Percentiles rank a stretch among this genome's conserved stretches.
Conservation (phyloP, 2,113 vertebrate genomes). For the Bothrops jararaca region DNA sequence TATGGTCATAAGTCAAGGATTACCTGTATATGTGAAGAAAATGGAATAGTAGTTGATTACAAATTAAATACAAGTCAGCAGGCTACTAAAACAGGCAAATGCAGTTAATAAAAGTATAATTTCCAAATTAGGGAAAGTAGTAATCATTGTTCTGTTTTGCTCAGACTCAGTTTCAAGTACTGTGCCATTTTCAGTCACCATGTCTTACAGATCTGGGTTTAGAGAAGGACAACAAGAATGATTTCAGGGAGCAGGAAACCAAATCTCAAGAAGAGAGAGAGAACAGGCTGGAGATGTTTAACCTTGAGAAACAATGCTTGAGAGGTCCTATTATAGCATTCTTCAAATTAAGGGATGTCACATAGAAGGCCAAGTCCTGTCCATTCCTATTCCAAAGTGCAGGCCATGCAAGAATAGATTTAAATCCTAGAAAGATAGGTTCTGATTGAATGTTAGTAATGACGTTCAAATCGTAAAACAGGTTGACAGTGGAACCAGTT, state of each 20-base stretch:
- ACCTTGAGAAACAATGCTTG: background rate
- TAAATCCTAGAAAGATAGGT: background rate
- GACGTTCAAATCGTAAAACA: background rate
- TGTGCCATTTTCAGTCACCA: background rate
- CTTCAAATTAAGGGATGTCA: background rate
- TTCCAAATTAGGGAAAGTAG: background rate
- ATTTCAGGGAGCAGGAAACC: background rate
- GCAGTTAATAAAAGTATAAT: background rate
- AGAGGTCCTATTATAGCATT: background rate
- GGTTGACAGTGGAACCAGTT: background rate
- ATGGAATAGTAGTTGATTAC: background rate
- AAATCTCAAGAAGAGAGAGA: background rate
- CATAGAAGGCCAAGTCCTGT: background rate
- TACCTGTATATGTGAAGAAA: background rate
- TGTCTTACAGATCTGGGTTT: background rate
- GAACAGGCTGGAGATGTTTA: background rate
- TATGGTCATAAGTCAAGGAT: background rate
- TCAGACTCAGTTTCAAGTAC: background rate
- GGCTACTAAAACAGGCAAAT: background rate
- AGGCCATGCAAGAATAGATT: background rate
- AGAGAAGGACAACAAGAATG: background rate
- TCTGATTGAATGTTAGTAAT: background rate
- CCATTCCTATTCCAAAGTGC: background rate
- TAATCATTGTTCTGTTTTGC: background rate
- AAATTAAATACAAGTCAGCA: background rate